Conservation (phyloP, 2,888 invertebrate species). For the Rhingia campestris region DNA sequence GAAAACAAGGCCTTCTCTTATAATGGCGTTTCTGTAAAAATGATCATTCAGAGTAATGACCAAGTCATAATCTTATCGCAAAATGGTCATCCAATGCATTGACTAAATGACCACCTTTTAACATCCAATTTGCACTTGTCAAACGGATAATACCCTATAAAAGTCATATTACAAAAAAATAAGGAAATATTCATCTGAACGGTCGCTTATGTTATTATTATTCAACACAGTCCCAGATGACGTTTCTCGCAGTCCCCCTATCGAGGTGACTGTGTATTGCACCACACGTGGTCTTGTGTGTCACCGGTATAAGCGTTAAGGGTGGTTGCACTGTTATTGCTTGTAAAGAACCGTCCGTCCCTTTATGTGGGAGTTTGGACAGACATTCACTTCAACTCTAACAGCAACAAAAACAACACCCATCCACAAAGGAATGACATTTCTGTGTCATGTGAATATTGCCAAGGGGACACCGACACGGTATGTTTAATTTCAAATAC, state of each 20-base stretch:
- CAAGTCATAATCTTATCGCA: no score
- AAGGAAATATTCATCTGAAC: background rate
- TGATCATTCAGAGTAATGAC: no score
- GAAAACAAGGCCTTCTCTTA: no score
- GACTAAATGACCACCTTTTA: no score
- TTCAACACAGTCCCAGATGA: conserved; percentile 6
- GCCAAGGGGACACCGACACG: conserved; percentile 12
- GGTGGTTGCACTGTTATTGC: conserved; percentile 56
- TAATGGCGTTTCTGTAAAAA: no score
- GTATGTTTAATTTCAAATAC: conserved; percentile 17
- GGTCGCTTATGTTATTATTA: conserved; percentile 21
- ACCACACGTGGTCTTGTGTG: conserved; percentile 37
- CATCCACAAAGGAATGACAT: conserved; percentile 60
- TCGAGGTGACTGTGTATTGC: conserved; percentile 3
- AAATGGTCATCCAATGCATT: no score
- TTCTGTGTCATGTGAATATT: conserved; percentile 60
- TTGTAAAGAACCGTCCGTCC: background rate
- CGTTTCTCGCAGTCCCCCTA: conserved; percentile 7
- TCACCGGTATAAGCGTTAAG: conserved; percentile 52
- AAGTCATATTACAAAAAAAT: no score
- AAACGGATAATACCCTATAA: no score
- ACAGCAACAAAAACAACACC: conserved; percentile 30
- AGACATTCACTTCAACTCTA: background rate
- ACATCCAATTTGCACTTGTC: no score
- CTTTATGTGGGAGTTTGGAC: conserved; percentile 30